These are phyloP conservation scores for Andrena dorsata DNA, from an alignment of 2,888 invertebrate genomes.

Conservation along the genomic window DNA sequence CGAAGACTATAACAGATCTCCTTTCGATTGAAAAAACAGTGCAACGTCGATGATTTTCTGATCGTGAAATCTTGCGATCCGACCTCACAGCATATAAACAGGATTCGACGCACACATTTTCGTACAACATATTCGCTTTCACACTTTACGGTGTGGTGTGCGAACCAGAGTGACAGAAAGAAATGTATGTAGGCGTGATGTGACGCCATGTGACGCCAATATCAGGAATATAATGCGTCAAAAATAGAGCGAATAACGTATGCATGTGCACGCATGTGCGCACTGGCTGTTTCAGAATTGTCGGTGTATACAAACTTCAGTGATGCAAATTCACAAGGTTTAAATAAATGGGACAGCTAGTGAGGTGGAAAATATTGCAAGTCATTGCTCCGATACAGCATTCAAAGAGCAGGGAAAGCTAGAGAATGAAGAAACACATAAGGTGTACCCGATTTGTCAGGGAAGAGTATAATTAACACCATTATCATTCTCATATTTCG, in stretches of 20 bases:
- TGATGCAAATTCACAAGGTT: no score
- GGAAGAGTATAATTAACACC: not conserved
- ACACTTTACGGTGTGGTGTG: not conserved
- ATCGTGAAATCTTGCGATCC: not conserved
- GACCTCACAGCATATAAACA: no score
- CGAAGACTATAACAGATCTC: not conserved
- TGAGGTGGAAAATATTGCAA: not conserved
- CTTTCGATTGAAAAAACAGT: not conserved
- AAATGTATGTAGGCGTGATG: no score
- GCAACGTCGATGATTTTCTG: not conserved
- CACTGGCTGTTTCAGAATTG: not conserved
- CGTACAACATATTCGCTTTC: slow-evolving; percentile 5
- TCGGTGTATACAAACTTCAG: no score
- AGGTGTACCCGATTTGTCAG: not conserved
- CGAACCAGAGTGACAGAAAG: not conserved
- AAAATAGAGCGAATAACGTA: slow-evolving; percentile 9
- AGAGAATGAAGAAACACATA: no score
- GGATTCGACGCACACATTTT: slow-evolving; percentile 2
- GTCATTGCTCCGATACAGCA: not conserved
- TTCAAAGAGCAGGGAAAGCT: not conserved
- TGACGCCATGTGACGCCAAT: not conserved
- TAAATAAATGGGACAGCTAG: no score
- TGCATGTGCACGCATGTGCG: not conserved
- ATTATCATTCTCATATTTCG: slow-evolving; percentile 29
- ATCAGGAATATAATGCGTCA: not conserved